Evolutionary conservation across 2,888 invertebrate species (phyloP).

Genomic region (Spicauda simplicius): DNA sequence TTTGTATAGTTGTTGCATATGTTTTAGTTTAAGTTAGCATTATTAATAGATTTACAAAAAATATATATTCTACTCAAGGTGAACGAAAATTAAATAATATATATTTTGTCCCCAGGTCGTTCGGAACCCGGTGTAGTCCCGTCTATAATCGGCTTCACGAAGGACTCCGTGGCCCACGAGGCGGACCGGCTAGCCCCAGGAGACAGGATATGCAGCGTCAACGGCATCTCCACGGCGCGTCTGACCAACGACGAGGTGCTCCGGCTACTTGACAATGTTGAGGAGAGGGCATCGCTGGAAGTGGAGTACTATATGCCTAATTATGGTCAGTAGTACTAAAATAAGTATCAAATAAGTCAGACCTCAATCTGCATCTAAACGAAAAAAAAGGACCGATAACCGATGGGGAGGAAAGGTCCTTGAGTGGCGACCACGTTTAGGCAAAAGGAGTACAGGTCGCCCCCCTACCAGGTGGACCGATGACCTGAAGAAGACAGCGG

Average conservation of each 20-base stretch:
- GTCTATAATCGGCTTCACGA: conserved; percentile 87
- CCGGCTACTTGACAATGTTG: conserved; percentile 89
- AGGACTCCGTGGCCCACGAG: conserved; percentile 88
- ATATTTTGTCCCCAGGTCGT: conserved; percentile 85
- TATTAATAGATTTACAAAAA: too few species aligned
- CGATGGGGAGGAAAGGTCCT: too few species aligned
- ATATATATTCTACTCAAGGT: too few species aligned
- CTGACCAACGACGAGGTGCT: conserved; percentile 92
- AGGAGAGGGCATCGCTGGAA: conserved; percentile 90
- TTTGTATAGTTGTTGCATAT: too few species aligned
- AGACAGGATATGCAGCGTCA: conserved; percentile 92
- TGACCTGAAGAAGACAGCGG: too few species aligned
- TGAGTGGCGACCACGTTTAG: too few species aligned
- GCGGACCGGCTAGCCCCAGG: conserved; percentile 92
- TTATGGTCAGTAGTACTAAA: conserved; percentile 86
- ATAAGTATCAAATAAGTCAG: not conserved
- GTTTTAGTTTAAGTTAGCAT: too few species aligned
- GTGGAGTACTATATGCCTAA: conserved; percentile 93
- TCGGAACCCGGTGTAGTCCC: conserved; percentile 88
- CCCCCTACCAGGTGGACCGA: too few species aligned
- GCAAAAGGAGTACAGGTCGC: too few species aligned
- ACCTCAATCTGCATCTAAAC: too few species aligned
- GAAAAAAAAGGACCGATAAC: too few species aligned
- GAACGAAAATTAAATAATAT: too few species aligned
- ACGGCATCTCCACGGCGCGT: conserved; percentile 90